Conservation (phyloP, 2,888 invertebrate genomes). For the Cerastis rubricosa region DNA sequence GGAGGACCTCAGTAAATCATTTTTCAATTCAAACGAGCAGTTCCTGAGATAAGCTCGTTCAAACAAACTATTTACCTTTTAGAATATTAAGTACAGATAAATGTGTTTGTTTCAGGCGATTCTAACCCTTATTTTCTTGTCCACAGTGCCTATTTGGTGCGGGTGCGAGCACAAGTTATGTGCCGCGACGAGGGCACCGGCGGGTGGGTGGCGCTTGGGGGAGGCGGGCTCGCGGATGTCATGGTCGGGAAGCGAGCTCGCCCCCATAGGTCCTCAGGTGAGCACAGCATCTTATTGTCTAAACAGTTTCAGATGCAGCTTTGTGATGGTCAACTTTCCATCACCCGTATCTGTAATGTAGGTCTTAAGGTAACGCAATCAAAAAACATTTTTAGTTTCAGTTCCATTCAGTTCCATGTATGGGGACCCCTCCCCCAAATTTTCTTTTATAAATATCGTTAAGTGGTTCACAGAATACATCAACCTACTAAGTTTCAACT, state of each 20-base stretch:
- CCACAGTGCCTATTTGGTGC: conserved; percentile 97
- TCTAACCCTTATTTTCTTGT: conserved; percentile 33
- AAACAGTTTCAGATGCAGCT: neutral
- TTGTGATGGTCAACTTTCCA: neutral
- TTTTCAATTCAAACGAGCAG: too few relatives aligned
- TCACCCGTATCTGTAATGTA: too few relatives aligned
- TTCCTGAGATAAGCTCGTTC: too few relatives aligned
- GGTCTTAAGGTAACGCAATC: too few relatives aligned
- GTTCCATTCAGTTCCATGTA: too few relatives aligned
- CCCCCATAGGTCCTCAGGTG: conserved; percentile 66
- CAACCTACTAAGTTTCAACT: too few relatives aligned
- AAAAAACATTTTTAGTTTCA: too few relatives aligned
- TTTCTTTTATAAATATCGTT: too few relatives aligned
- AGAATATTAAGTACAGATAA: neutral
- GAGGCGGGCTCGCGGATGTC: conserved; percentile 98
- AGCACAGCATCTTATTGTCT: conserved; percentile 11
- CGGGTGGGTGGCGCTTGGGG: conserved; percentile 98
- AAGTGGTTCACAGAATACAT: too few relatives aligned
- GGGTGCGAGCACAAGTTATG: conserved; percentile 99
- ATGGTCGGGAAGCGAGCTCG: conserved; percentile 94
- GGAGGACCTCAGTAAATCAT: too few relatives aligned
- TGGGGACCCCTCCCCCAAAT: too few relatives aligned
- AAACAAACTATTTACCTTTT: too few relatives aligned
- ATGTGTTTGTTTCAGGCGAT: neutral
- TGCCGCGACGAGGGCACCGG: conserved; percentile 99